These are phyloP conservation scores for Arenicola marina DNA, from an alignment of 2,888 invertebrate species.

Conservation along the genomic window DNA sequence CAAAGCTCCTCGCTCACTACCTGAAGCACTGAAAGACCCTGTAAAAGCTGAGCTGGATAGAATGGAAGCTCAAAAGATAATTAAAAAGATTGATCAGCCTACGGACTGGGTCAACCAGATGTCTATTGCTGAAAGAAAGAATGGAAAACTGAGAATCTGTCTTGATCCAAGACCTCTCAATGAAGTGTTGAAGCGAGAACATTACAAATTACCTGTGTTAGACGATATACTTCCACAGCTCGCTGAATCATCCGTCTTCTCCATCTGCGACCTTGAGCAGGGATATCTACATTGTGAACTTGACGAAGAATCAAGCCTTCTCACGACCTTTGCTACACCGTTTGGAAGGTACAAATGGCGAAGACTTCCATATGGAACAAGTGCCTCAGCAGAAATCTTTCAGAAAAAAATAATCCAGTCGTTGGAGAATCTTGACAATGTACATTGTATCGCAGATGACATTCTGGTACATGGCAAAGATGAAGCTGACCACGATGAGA, in stretches of 20 bases:
- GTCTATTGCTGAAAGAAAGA: slow-evolving; percentile 8
- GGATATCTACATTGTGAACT: slow-evolving; percentile 15
- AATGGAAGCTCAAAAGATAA: not conserved
- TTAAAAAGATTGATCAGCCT: slow-evolving; percentile 9
- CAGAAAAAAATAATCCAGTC: slow-evolving; percentile 11
- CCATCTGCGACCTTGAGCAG: slow-evolving; percentile 13
- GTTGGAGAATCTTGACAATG: slow-evolving; percentile 7
- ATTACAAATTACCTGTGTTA: slow-evolving; percentile 8
- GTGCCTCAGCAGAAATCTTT: slow-evolving; percentile 15
- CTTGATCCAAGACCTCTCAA: slow-evolving; percentile 16
- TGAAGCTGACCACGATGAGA: not conserved
- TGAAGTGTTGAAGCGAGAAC: slow-evolving; percentile 13
- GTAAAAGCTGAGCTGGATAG: slow-evolving; percentile 9
- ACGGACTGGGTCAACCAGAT: slow-evolving; percentile 15
- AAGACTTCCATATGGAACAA: slow-evolving; percentile 14
- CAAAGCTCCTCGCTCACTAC: slow-evolving; percentile 7
- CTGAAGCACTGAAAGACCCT: slow-evolving; percentile 4
- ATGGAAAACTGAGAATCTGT: slow-evolving; percentile 14
- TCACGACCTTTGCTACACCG: slow-evolving; percentile 20
- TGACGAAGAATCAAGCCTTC: slow-evolving; percentile 11
- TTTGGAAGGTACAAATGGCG: slow-evolving; percentile 17
- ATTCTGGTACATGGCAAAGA: slow-evolving; percentile 11
- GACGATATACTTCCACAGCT: slow-evolving; percentile 20
- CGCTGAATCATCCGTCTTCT: slow-evolving; percentile 3
- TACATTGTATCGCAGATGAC: slow-evolving; percentile 14